Conservation (phyloP, 2,888 invertebrate species). For the Orthosia cruda region DNA sequence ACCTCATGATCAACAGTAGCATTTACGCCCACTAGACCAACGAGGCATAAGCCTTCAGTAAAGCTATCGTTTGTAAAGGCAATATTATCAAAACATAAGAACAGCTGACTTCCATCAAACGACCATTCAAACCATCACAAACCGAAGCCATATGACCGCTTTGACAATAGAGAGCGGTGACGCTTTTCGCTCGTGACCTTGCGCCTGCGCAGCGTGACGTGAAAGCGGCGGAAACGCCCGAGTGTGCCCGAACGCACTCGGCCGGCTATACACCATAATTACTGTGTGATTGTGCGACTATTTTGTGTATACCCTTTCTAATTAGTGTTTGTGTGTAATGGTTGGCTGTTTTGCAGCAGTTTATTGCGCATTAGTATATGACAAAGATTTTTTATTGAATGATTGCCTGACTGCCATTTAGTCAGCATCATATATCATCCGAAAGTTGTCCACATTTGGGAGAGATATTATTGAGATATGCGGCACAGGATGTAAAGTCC, state of each 20-base stretch:
- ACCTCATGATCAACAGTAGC: too few relatives aligned
- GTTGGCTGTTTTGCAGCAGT: background rate
- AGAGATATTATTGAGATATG: too few relatives aligned
- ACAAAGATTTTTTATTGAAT: too few relatives aligned
- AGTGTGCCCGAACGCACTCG: slow-evolving; percentile 57
- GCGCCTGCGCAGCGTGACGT: slow-evolving; percentile 72
- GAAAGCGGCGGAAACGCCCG: slow-evolving; percentile 71
- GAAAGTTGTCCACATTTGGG: too few relatives aligned
- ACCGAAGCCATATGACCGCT: slow-evolving; percentile 40
- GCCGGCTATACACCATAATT: slow-evolving; percentile 51
- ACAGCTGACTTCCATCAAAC: slow-evolving; percentile 27
- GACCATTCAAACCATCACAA: slow-evolving; percentile 6
- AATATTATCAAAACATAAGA: background rate
- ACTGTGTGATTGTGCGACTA: slow-evolving; percentile 36
- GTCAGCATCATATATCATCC: too few relatives aligned
- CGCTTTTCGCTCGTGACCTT: slow-evolving; percentile 67
- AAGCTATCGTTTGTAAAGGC: background rate
- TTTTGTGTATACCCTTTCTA: slow-evolving; percentile 47
- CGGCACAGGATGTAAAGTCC: too few relatives aligned
- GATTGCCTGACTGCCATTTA: too few relatives aligned
- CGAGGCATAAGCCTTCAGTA: background rate
- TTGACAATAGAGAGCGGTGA: slow-evolving; percentile 62
- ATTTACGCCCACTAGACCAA: too few relatives aligned
- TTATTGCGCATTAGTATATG: background rate
- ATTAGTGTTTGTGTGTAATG: slow-evolving; percentile 28